Conservation (phyloP, 2,888 invertebrate species). For the Napeogenes sylphis region DNA sequence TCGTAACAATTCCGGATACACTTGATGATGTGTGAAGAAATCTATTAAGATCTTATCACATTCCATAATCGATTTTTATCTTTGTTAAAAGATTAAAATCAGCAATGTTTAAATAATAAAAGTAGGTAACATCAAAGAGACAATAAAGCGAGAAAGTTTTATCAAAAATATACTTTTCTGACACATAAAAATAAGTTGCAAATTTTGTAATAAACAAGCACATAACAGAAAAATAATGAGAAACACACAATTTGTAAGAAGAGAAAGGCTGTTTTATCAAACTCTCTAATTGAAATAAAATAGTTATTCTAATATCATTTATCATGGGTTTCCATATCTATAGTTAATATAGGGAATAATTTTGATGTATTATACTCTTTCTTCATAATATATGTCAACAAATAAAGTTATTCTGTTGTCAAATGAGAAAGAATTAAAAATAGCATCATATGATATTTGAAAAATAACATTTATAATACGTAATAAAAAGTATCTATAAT, state of each 20-base stretch:
- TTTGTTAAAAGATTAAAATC: neutral
- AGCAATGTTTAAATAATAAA: neutral
- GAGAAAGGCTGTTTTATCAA: conserved; percentile 3
- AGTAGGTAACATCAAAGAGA: neutral
- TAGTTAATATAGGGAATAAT: too few species aligned
- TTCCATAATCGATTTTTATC: neutral
- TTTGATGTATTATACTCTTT: too few species aligned
- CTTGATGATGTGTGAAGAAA: conserved; percentile 17
- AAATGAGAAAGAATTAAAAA: too few species aligned
- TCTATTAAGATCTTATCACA: conserved; percentile 16
- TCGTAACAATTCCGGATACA: conserved; percentile 12
- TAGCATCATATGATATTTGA: too few species aligned
- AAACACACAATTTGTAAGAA: neutral
- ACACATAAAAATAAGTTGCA: conserved; percentile 1
- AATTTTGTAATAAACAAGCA: conserved; percentile 1
- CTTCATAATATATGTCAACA: too few species aligned
- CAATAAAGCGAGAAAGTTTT: neutral
- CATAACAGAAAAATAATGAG: conserved; percentile 1
- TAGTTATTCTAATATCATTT: too few species aligned
- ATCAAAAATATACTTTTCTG: neutral
- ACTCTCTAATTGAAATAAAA: neutral
- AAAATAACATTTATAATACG: too few species aligned
- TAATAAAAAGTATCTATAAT: too few species aligned
- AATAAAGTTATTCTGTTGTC: too few species aligned
- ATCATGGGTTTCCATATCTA: too few species aligned